phyloP scores from a whole-genome alignment of 2,113 vertebrate species.

The Rallus limicola region DNA sequence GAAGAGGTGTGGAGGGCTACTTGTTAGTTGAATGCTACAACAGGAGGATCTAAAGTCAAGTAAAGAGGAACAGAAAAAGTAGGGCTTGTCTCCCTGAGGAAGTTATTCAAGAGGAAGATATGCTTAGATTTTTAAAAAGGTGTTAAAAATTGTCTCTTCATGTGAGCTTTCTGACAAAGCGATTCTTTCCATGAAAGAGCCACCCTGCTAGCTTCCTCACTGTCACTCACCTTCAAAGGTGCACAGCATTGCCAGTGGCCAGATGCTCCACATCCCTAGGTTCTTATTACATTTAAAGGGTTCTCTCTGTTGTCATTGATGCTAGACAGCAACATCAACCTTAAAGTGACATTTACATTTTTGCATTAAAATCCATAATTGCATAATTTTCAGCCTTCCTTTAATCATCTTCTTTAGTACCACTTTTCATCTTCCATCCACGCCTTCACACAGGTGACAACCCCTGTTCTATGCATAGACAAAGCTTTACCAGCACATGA shows the following conservation, averaged over 20 bases:
- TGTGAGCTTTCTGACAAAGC: background rate
- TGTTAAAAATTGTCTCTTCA: background rate
- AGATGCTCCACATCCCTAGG: background rate
- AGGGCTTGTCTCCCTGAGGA: background rate
- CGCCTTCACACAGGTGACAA: background rate
- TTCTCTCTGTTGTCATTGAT: background rate
- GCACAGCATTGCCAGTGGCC: background rate
- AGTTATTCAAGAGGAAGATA: background rate
- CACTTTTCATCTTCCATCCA: background rate
- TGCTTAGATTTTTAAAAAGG: background rate
- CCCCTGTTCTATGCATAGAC: rapidly evolving
- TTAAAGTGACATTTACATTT: background rate
- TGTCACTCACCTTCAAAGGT: background rate
- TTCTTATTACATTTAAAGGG: background rate
- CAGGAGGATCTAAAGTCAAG: background rate
- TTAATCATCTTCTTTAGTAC: background rate
- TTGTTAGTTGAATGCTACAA: background rate
- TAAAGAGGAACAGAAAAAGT: background rate
- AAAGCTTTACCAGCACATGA: background rate
- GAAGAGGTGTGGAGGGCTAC: background rate
- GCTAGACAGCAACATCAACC: background rate
- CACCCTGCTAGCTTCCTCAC: background rate
- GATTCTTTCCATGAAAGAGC: background rate
- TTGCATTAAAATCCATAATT: background rate
- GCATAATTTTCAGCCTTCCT: background rate